phyloP scores from a whole-genome alignment of 2,797 vertebrate species.

The Anomalospiza imberbis region DNA sequence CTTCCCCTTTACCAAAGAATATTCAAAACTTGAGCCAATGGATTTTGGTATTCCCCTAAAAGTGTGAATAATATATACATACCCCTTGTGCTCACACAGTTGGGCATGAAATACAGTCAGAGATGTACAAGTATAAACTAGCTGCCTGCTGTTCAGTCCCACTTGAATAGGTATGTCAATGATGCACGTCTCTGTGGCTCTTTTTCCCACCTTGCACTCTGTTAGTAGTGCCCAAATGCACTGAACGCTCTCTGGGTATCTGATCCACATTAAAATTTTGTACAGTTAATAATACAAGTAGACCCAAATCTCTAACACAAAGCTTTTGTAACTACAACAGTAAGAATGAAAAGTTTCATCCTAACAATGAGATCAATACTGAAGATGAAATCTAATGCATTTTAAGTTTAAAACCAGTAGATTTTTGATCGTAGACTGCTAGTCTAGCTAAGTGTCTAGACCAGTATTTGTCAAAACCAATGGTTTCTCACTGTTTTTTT shows the following conservation, averaged over 20 bases:
- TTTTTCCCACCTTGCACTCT: neutral
- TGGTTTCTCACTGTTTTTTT: neutral
- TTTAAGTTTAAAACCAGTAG: neutral
- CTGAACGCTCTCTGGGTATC: neutral
- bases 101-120: constrained; percentile 20
- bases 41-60: neutral
- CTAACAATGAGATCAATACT: neutral
- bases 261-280: neutral
- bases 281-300: neutral
- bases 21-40: neutral
- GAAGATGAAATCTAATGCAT: neutral
- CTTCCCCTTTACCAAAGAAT: neutral
- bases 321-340: neutral
- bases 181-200: neutral
- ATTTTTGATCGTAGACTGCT: neutral
- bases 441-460: neutral
- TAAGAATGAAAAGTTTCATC: neutral
- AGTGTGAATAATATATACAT: neutral
- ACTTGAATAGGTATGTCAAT: neutral
- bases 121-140: constrained; percentile 4
- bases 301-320: neutral
- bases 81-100: neutral
- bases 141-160: constrained; percentile 21
- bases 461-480: neutral
- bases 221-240: neutral